phyloP scores from a whole-genome alignment of 2,888 invertebrate genomes.

The Heteropelma amictum region DNA sequence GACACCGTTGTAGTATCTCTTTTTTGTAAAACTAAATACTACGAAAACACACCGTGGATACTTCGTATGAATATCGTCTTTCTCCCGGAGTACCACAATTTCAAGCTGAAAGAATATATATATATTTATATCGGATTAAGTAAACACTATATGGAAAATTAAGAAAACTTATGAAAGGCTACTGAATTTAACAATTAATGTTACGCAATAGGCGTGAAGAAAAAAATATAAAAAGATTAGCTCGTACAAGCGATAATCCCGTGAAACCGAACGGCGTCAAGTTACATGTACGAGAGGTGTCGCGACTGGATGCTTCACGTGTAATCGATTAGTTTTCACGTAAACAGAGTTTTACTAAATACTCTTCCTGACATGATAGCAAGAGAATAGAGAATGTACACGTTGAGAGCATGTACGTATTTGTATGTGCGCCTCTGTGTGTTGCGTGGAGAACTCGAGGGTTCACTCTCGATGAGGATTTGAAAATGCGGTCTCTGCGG shows the following conservation, averaged over 20 bases:
- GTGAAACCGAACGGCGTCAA: not conserved
- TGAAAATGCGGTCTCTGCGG: conserved; percentile 42
- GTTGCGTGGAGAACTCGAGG: not conserved
- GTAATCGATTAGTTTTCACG: conserved; percentile 36
- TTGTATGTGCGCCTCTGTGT: not conserved
- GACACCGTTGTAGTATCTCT: too few relatives aligned
- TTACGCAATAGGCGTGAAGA: not conserved
- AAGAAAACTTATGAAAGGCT: too few relatives aligned
- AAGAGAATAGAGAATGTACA: conserved; percentile 1
- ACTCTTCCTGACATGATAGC: not conserved
- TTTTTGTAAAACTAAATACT: too few relatives aligned
- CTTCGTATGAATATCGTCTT: too few relatives aligned
- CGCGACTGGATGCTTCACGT: conserved; percentile 13
- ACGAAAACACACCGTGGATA: too few relatives aligned
- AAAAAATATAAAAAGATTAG: not conserved
- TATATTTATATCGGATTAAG: too few relatives aligned
- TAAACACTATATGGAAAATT: too few relatives aligned
- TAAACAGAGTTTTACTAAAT: conserved; percentile 37
- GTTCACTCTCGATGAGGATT: conserved; percentile 33
- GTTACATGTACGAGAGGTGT: not conserved
- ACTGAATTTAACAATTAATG: too few relatives aligned
- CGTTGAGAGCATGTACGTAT: not conserved
- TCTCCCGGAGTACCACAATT: too few relatives aligned
- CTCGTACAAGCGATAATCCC: not conserved
- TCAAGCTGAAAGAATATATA: too few relatives aligned